Evolutionary conservation across 1,140 invertebrate species (phyloP), one percentile per base, ranked within the genome.

Genomic region (Batillaria attramentaria): DNA sequence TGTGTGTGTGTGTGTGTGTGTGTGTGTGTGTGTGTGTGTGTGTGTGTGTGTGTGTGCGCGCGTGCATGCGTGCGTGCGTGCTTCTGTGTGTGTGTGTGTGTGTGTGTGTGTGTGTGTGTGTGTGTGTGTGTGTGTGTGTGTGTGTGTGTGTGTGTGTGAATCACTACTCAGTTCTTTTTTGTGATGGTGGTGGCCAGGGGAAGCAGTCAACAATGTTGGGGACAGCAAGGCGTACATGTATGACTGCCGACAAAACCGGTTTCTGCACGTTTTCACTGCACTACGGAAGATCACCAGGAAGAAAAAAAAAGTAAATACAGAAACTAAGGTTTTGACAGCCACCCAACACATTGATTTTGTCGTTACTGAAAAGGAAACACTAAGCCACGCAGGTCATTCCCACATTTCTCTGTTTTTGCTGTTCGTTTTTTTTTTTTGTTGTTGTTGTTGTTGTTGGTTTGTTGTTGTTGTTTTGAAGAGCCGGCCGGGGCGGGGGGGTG

Each of bases 271-370:
- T n/a, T n/a, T n/a, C n/a, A n/a, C n/a, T n/a, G n/a, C n/a, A n/a
- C n/a, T n/a, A n/a, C n/a, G n/a, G n/a, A n/a, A n/a, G n/a, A n/a
- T n/a, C n/a, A n/a, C n/a, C n/a, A n/a, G n/a, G 57, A 62, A 62
- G 57, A 31, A 62, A 62, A 62, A 62, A 3, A 24, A 8, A 62
- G 33, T 28, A 62, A 2, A 28, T 10, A 62, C 33, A 16, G 33
- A 31, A 62, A 62, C 33, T 62, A 50, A 50, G 10, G 10, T 24
- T 50, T 50, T 50, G 24, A 50, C 10, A 24, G 46, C 24, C 24
- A 62, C n/a, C n/a, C n/a, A 62, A 62, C n/a, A 62, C 24, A 62
- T n/a, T 62, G 24, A 62, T 62, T 18, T 62, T 62, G 8, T 62
- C n/a, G n/a, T 28, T 62, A 28, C 24, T 62, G 33, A 62, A 1